These are phyloP conservation scores for Percina caprodes DNA, from an alignment of 2,113 vertebrate species.

Conservation along the genomic window DNA sequence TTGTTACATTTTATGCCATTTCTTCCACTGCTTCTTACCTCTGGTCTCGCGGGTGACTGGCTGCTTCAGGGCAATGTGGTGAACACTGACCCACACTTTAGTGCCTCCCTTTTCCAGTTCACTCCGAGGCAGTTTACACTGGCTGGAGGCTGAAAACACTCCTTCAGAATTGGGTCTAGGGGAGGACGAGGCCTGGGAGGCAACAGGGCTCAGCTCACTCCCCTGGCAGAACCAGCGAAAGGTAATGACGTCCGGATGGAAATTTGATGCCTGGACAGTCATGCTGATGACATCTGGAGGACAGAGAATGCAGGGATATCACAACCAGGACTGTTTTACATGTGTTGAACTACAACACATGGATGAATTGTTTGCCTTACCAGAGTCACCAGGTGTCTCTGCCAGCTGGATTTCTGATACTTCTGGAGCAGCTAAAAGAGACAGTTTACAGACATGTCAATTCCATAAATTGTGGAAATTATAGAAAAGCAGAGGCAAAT, in stretches of 20 bases:
- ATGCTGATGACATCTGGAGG: constrained; percentile 78
- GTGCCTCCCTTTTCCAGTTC: constrained; percentile 81
- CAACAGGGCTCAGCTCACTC: constrained; percentile 83
- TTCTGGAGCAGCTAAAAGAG: constrained; percentile 77
- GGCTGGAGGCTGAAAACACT: constrained; percentile 83
- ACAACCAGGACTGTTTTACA: background rate
- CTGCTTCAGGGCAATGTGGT: constrained; percentile 83
- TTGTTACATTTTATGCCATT: fast-evolving
- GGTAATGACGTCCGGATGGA: constrained; percentile 85
- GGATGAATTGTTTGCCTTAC: constrained; percentile 31
- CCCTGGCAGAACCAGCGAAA: constrained; percentile 88
- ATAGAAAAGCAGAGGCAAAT: background rate
- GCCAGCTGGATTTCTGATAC: constrained; percentile 84
- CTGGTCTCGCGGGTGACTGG: constrained; percentile 80
- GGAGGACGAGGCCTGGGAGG: constrained; percentile 78
- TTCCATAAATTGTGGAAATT: background rate
- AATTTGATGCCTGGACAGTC: constrained; percentile 76
- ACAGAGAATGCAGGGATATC: background rate
- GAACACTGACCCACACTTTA: constrained; percentile 85
- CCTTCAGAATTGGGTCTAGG: constrained; percentile 81
- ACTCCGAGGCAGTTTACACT: constrained; percentile 78
- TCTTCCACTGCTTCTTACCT: constrained; percentile 64
- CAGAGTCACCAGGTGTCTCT: constrained; percentile 74
- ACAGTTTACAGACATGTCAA: background rate
- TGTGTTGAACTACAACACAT: background rate